Base-by-base conservation (phyloP, 2,888 invertebrate genomes). In the Tetranychus piercei region DNA sequence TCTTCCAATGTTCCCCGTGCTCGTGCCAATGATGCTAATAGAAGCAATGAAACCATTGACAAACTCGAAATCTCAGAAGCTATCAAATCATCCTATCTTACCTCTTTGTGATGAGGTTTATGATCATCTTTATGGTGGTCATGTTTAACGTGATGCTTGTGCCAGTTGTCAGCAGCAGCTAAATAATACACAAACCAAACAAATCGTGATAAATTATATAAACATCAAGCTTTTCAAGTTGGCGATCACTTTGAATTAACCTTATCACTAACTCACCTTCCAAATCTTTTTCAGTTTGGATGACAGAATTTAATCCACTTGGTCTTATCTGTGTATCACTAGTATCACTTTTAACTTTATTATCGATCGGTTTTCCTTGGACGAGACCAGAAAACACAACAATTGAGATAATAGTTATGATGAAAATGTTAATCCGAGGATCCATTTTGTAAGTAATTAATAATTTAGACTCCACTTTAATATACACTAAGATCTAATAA, bases 81-180 rank as follows among this genome's bases (percentile, higher is more conserved):
- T 66, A 66, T 65, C 65, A 65, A 20, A 15, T 66, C 11, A 66
- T 6, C 20, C 20, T 20, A 9, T 66, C 11, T 55, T 55, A 55
- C 55, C 55, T 55, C 55, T 55, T 55, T 55, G 20, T 69, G 69
- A 7, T 69, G 22, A 69, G 69, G 22, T 7, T 23, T 23, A 69
- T 69, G 69, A 34, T 69, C 69, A 20, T 69, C 69, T 22, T 69
- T 69, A 22, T 69, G 69, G 22, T 69, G 20, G 20, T 69, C 69
- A 69, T 69, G 69, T 20, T 69, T 15, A 55, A 55, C 55, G 15
- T 55, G 55, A 6, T 55, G 55, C 15, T 55, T 55, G 15, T 55
- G 55, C 55, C 55, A 55, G 2, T 55, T 1, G 15, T 55, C 55
- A 55, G 55, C 55, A 55, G 55, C 55, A 55, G 55, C 55, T 55